Conservation (phyloP, 1,140 invertebrate genomes). For the Papilio polyxenes region DNA sequence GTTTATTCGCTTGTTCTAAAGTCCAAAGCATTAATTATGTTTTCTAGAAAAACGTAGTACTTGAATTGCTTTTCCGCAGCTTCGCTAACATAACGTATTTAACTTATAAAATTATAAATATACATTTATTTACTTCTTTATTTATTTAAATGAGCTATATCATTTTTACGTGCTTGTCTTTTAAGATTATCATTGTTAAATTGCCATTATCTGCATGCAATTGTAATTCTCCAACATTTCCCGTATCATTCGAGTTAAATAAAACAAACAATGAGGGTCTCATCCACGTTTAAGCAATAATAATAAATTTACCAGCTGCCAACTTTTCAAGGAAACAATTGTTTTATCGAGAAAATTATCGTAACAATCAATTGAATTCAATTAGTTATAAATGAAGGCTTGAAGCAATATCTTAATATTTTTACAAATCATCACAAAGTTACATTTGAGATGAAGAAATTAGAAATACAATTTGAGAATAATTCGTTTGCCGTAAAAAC, state of each 20-base stretch:
- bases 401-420: not conserved
- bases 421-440: not conserved
- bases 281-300: not conserved
- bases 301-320: not conserved
- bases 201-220: not conserved
- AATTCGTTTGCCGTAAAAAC: not conserved
- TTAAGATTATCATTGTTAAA: not conserved
- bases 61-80: not conserved
- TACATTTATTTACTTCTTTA: not conserved
- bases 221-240: not conserved
- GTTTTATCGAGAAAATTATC: not conserved
- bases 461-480: not conserved
- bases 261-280: not conserved
- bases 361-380: not conserved
- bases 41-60: not conserved
- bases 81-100: not conserved
- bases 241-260: not conserved
- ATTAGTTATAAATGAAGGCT: not conserved
- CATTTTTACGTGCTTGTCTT: not conserved
- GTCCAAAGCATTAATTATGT: not conserved
- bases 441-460: not conserved
- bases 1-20: conserved; percentile 14
- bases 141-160: not conserved
- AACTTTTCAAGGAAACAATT: not conserved
- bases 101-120: no score